Evolutionary conservation across 2,888 invertebrate species (phyloP), one percentile per base, ranked within the genome.

Genomic region (Macaria liturata): DNA sequence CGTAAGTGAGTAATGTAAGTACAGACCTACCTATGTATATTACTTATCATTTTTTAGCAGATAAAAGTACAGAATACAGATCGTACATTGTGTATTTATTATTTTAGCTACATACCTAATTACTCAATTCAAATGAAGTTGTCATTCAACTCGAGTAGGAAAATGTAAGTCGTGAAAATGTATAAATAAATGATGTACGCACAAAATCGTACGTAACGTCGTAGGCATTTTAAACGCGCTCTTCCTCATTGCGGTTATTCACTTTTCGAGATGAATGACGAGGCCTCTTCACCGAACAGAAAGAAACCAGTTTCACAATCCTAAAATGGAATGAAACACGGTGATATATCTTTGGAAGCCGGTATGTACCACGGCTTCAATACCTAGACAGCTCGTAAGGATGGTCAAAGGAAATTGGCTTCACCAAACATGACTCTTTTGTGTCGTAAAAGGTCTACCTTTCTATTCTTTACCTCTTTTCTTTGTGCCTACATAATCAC

Each of bases 201-300:
- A 59, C 62, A 62, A 65, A 53, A 60, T 51, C n/a, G n/a, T n/a
- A n/a, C n/a, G n/a, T n/a, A n/a, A 58, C 62, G 63, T 68, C 64
- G 64, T 51, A 54, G 65, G 57, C 59, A 67, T 69, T 71, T 71
- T 62, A 51, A 60, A 52, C 47, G 57, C 47, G 56, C 64, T 49
- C 62, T 67, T 70, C 64, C 64, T 64, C 47, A 59, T 65, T 55
- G 54, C 52, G 57, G 55, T 60, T 59, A 50, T 62, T 62, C 54
- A 57, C 59, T 53, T 30, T 42, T 43, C 39, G 46, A 32, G 51
- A 46, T 47, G 46, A 58, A 46, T 46, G 46, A 48, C 47, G 9
- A 45, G 48, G 48, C 54, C 54, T 54, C 51, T 48, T 44, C 32
- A 46, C 46, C 49, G 49, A 46, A 46, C 31, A 42, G 46, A 50